Conservation (phyloP, 2,888 invertebrate genomes). For the Drosophila multiciliata region DNA sequence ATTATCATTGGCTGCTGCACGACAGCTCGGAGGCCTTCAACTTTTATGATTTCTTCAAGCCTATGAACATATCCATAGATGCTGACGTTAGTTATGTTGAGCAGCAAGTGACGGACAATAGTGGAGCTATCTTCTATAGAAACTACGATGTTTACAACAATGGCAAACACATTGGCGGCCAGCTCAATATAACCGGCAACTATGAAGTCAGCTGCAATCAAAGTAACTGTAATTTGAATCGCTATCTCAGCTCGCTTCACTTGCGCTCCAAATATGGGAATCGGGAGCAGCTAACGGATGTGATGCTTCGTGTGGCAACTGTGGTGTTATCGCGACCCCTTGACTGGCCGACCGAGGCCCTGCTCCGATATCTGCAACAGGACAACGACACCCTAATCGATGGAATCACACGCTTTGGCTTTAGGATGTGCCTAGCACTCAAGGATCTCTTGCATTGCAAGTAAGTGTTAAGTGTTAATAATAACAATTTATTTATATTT, state of each 20-base stretch:
- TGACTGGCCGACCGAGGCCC: constrained; percentile 46
- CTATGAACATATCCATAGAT: constrained; percentile 79
- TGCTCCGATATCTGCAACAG: constrained; percentile 63
- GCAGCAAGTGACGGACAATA: neutral
- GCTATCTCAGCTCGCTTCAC: constrained; percentile 68
- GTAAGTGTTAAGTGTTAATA: constrained; percentile 54
- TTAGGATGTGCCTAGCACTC: constrained; percentile 61
- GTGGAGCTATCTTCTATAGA: constrained; percentile 33
- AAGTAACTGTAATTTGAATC: constrained; percentile 40
- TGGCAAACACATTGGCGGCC: constrained; percentile 82
- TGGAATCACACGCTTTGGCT: constrained; percentile 75
- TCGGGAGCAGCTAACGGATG: constrained; percentile 74
- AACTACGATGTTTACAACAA: constrained; percentile 84
- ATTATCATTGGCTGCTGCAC: constrained; percentile 81
- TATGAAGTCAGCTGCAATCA: constrained; percentile 66
- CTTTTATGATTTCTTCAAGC: constrained; percentile 64
- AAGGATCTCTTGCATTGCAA: constrained; percentile 75
- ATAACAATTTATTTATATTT: neutral
- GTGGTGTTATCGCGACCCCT: constrained; percentile 75
- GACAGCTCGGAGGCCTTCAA: constrained; percentile 37
- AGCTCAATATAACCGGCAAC: constrained; percentile 80
- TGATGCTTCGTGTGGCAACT: constrained; percentile 75
- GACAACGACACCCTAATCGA: constrained; percentile 72
- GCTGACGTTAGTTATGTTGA: constrained; percentile 78
- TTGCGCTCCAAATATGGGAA: constrained; percentile 73